A percentile compares a stretch with the other conserved stretches of the same genome.
Evolutionary conservation across 2,797 vertebrate genomes (phyloP).

Genomic region (Myiotriccus ornatus): DNA sequence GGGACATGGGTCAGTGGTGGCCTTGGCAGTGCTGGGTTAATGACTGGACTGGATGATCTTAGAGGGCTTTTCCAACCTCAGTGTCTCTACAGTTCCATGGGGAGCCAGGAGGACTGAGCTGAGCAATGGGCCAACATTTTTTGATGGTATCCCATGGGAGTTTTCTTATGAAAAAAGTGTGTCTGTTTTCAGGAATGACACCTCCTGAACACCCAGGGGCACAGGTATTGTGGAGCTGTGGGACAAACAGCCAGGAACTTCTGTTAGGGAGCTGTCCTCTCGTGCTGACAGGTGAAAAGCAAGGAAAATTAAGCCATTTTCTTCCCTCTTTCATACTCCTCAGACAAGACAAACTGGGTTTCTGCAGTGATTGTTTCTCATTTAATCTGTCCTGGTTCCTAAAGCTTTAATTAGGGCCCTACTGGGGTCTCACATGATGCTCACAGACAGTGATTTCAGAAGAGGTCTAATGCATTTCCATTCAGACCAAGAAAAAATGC

Average conservation of each 20-base stretch:
- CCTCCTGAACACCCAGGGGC: neutral
- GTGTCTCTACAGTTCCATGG: fast-evolving
- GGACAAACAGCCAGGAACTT: neutral
- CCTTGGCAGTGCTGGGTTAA: neutral
- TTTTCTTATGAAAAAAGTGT: neutral
- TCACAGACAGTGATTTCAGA: neutral
- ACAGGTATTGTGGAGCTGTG: fast-evolving
- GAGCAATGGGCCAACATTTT: neutral
- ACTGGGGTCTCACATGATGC: neutral
- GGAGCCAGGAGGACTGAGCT: neutral
- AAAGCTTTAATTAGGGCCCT: neutral
- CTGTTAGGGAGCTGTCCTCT: neutral
- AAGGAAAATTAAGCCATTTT: neutral
- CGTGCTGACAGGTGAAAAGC: neutral
- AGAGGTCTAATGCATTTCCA: neutral
- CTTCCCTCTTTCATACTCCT: neutral
- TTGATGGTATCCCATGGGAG: neutral
- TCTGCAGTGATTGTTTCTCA: neutral
- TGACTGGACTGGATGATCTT: neutral
- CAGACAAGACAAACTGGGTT: neutral
- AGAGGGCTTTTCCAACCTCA: neutral
- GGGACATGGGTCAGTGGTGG: neutral
- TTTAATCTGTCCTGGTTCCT: neutral
- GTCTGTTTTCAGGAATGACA: neutral
- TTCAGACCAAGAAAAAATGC: neutral